Evolutionary conservation across 1,140 invertebrate genomes (phyloP).

Genomic region (Subanguina moxae): DNA sequence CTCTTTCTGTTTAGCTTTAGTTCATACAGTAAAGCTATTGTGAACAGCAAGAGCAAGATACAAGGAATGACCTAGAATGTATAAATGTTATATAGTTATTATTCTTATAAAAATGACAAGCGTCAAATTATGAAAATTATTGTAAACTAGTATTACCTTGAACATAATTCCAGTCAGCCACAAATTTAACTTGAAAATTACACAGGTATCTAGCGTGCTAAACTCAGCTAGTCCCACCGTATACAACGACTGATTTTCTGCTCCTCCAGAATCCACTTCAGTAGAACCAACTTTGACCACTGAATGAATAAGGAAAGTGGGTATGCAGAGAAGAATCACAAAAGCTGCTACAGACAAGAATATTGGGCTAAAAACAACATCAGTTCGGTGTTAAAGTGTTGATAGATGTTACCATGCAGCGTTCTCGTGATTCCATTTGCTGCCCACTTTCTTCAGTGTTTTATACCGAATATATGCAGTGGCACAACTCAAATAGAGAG

Average conservation of each 20-base stretch:
- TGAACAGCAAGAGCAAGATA: constrained; percentile 39
- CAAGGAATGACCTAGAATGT: constrained; percentile 43
- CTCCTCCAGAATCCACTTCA: background rate
- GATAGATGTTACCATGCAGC: constrained; percentile 37
- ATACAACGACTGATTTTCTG: constrained; percentile 28
- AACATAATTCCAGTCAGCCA: constrained; percentile 50
- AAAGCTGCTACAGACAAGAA: constrained; percentile 38
- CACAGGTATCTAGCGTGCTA: constrained; percentile 40
- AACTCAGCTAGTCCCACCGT: constrained; percentile 53
- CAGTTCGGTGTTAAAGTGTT: too few relatives aligned
- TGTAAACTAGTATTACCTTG: constrained; percentile 27
- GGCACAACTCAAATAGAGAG: constrained; percentile 43
- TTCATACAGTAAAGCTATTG: constrained; percentile 37
- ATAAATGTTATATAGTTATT: too few relatives aligned
- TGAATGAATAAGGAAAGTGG: constrained; percentile 49
- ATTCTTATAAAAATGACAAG: too few relatives aligned
- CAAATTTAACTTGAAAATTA: constrained; percentile 47
- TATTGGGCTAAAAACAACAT: constrained; percentile 51
- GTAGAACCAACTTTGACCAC: constrained; percentile 35
- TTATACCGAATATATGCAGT: constrained; percentile 52
- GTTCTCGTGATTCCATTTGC: constrained; percentile 48
- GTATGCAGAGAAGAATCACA: constrained; percentile 41
- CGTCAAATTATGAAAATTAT: too few relatives aligned
- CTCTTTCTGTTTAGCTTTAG: constrained; percentile 31
- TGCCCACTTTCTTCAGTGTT: constrained; percentile 40